phyloP scores from a whole-genome alignment of 2,113 vertebrate species.

The Oryzias javanicus region DNA sequence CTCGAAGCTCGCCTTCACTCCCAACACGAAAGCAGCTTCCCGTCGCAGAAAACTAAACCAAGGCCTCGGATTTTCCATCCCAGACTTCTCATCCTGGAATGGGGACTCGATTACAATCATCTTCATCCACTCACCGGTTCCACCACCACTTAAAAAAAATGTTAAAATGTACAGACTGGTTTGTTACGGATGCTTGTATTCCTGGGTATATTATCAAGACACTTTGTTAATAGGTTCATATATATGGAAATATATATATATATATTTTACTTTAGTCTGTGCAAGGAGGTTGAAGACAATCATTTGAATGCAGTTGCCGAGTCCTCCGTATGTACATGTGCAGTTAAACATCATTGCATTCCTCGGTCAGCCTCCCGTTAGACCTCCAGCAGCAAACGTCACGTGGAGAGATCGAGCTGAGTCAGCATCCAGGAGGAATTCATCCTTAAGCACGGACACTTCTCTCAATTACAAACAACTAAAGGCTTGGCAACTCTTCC shows the following conservation, averaged over 20 bases:
- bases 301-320: slow-evolving; percentile 67
- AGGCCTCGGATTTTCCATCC: slow-evolving; percentile 71
- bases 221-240: slow-evolving; percentile 79
- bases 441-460: slow-evolving; percentile 35
- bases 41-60: slow-evolving; percentile 52
- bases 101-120: slow-evolving; percentile 70
- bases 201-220: slow-evolving; percentile 79
- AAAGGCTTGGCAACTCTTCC: slow-evolving; percentile 48
- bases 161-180: slow-evolving; percentile 70
- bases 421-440: slow-evolving; percentile 67
- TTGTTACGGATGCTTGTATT: slow-evolving; percentile 75
- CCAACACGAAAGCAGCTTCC: slow-evolving; percentile 26
- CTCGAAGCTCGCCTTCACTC: slow-evolving; percentile 43
- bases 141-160: slow-evolving; percentile 46
- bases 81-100: slow-evolving; percentile 68
- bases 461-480: slow-evolving; percentile 52
- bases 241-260: slow-evolving; percentile 68
- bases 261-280: slow-evolving; percentile 76
- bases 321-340: slow-evolving; percentile 62
- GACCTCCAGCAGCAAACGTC: slow-evolving; percentile 58
- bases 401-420: slow-evolving; percentile 39
- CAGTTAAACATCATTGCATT: slow-evolving; percentile 38
- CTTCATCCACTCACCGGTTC: slow-evolving; percentile 58
- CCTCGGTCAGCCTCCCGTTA: slow-evolving; percentile 26
- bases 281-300: slow-evolving; percentile 80